phyloP scores from a whole-genome alignment of 1,140 invertebrate species.

The Cotesia vestalis region DNA sequence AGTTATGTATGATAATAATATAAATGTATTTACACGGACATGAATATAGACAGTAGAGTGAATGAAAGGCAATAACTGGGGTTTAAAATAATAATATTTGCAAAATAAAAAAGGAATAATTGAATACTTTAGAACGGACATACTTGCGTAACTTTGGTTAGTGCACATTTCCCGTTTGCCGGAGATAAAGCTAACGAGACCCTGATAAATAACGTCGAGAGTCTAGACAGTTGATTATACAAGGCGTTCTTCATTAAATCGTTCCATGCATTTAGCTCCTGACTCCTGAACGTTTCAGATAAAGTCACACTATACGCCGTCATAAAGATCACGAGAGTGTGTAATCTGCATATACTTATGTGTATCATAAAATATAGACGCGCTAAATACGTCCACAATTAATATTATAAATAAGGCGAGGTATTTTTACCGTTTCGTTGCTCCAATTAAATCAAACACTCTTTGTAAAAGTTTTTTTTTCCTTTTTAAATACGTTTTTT shows the following conservation, averaged over 20 bases:
- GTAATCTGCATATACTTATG: neutral
- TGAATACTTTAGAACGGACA: conserved; percentile 23
- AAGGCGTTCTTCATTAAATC: conserved; percentile 46
- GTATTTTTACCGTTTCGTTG: too few species aligned
- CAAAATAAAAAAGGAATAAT: neutral
- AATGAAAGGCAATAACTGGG: neutral
- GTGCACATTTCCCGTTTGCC: conserved; percentile 49
- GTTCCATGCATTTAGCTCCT: conserved; percentile 25
- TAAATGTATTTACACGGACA: neutral
- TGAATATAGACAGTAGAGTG: too few species aligned
- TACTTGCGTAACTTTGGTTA: conserved; percentile 46
- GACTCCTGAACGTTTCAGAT: conserved; percentile 29
- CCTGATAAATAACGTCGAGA: conserved; percentile 49
- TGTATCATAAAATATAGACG: neutral
- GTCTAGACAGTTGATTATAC: conserved; percentile 52
- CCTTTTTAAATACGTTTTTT: too few species aligned
- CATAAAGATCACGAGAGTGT: neutral
- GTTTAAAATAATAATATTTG: neutral
- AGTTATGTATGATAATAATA: neutral
- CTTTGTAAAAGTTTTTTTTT: too few species aligned
- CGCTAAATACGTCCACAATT: too few species aligned
- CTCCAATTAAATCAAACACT: too few species aligned
- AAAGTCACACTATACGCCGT: conserved; percentile 30
- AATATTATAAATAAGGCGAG: too few species aligned
- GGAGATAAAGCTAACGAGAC: conserved; percentile 52